Percentiles rank a stretch among this genome's conserved stretches.
These are phyloP conservation scores for Natrix natrix DNA, from an alignment of 2,797 vertebrate genomes.

Conservation along the genomic window DNA sequence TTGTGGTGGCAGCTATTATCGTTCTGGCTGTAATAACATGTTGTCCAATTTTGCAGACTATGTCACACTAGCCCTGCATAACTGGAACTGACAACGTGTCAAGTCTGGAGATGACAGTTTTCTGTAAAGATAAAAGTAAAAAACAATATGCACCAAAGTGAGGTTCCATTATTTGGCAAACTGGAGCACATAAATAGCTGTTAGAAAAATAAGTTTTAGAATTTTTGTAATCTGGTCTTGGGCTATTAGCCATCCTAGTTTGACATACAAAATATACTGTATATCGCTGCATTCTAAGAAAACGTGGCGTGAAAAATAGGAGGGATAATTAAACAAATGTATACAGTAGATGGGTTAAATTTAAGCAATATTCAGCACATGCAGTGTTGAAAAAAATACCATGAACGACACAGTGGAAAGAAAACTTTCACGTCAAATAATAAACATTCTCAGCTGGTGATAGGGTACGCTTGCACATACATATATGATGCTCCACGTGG, in stretches of 20 bases:
- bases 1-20: slow-evolving; percentile 53
- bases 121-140: slow-evolving; percentile 37
- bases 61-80: slow-evolving; percentile 50
- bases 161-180: slow-evolving; percentile 14
- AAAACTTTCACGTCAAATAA: not conserved
- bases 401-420: not conserved
- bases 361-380: not conserved
- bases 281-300: not conserved
- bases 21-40: slow-evolving; percentile 46
- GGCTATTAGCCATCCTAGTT: not conserved
- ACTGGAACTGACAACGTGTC: slow-evolving; percentile 64
- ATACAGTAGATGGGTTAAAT: not conserved
- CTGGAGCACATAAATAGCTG: not conserved
- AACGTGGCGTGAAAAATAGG: not conserved
- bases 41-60: slow-evolving; percentile 55
- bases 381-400: not conserved
- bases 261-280: not conserved
- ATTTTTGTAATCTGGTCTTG: not conserved
- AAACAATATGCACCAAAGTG: slow-evolving; percentile 49
- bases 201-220: not conserved
- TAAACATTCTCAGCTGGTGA: not conserved
- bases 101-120: slow-evolving; percentile 53
- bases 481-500: not conserved
- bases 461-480: not conserved
- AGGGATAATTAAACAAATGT: not conserved